Base-by-base conservation (phyloP, 1,140 invertebrate genomes). In the Drosophila athabasca region DNA sequence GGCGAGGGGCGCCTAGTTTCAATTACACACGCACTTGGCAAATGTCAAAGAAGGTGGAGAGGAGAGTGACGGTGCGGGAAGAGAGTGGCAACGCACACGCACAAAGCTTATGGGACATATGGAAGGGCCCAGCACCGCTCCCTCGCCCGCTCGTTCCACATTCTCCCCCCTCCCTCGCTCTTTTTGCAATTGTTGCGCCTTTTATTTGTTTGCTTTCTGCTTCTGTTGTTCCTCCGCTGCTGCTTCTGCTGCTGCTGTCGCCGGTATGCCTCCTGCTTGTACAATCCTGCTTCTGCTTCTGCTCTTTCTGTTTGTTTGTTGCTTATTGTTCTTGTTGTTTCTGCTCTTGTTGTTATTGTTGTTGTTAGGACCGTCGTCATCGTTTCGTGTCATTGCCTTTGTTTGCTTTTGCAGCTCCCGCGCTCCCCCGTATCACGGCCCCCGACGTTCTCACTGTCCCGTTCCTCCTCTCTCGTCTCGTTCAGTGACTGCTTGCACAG, bases 341-440 rank as follows among this genome's bases (percentile, higher is more conserved):
- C 53, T 60, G 61, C 50, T 61, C 45, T 41, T 62, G 46, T 51
- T 70, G 51, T 53, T 62, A 41, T 35, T 71, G 55, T 51, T 78
- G 68, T 67, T 73, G 67, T 66, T 62, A 68, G 57, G 67, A 73
- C 69, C 69, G 53, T 76, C 79, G 72, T 80, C 61, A 72, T 77
- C 74, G 83, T 76, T 87, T 87, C 83, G 82, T 87, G 82, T 87
- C 82, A 87, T 87, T 87, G 82, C 75, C 83, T 87, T 87, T 87
- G 82, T 87, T 87, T 88, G 82, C 83, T 80, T 84, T 73, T 75
- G 81, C 79, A 84, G 67, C 55, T 54, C 53, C 64, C 2, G 8
- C 8, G 8, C 31, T 5, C 3, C 24, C 24, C 8, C 7, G 2
- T 31, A 0, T 7, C 29, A 5, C 6, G 6, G 26, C 5, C 29